A percentile compares a stretch with the other conserved stretches of the same genome.
Conservation (phyloP, 2,113 vertebrate species). For the Istiophorus platypterus region DNA sequence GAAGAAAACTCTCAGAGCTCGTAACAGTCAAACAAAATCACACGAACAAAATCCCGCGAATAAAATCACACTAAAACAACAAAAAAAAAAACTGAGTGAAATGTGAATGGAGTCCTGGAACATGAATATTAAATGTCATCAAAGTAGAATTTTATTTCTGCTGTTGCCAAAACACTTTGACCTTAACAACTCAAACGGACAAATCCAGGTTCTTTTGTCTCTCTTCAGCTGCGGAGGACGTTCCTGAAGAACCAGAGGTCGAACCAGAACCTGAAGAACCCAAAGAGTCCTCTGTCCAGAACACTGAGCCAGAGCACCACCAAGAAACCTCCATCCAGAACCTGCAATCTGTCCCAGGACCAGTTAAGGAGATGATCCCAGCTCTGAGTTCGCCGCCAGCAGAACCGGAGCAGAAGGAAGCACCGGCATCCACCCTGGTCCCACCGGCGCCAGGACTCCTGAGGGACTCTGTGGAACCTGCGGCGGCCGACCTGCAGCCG, state of each 20-base stretch:
- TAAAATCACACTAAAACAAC: too few relatives aligned
- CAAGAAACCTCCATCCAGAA: conserved; percentile 13
- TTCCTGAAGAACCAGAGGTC: conserved; percentile 62
- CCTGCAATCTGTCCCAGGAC: conserved; percentile 27
- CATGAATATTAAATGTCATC: too few relatives aligned
- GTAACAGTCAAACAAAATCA: too few relatives aligned
- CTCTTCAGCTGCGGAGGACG: conserved; percentile 68
- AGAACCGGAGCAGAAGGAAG: conserved; percentile 17
- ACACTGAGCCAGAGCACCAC: conserved; percentile 13
- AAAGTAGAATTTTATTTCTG: too few relatives aligned
- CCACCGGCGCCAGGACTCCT: not conserved
- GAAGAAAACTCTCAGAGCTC: too few relatives aligned
- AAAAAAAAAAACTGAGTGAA: too few relatives aligned
- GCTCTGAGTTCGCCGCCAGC: not conserved
- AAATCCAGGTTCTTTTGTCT: conserved; percentile 2
- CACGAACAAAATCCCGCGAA: too few relatives aligned
- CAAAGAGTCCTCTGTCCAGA: conserved; percentile 12
- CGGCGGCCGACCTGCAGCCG: conserved; percentile 3
- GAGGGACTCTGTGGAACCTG: conserved; percentile 16
- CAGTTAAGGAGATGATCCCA: not conserved
- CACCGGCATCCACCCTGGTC: not conserved
- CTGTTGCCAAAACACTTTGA: too few relatives aligned
- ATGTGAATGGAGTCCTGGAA: too few relatives aligned
- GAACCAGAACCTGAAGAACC: conserved; percentile 61
- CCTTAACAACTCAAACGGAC: too few relatives aligned